These are phyloP conservation scores for Zaprionus vittiger DNA, from an alignment of 1,140 invertebrate species.

Conservation along the genomic window DNA sequence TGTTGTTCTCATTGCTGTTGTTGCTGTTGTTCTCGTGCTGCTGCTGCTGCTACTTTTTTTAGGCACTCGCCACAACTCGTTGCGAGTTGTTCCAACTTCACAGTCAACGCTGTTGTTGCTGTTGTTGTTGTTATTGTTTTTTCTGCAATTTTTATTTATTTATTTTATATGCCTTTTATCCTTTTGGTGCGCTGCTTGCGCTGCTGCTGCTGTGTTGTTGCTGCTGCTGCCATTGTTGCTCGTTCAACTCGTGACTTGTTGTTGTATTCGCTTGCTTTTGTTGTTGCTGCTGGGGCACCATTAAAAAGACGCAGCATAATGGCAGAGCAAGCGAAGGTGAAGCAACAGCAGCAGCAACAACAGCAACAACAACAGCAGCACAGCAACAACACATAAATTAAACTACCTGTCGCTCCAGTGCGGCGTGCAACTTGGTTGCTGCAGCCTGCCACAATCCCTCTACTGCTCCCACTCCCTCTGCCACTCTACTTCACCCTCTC, in stretches of 20 bases:
- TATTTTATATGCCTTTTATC: constrained; percentile 76
- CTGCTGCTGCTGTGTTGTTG: constrained; percentile 44
- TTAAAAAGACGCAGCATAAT: constrained; percentile 83
- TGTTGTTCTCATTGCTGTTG: constrained; percentile 42
- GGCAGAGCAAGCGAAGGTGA: constrained; percentile 60
- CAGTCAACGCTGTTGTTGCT: constrained; percentile 56
- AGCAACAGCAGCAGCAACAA: constrained; percentile 38
- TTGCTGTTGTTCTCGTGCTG: not conserved
- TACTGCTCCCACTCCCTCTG: not conserved
- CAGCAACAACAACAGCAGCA: constrained; percentile 40
- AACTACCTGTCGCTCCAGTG: constrained; percentile 77
- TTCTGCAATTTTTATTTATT: constrained; percentile 80
- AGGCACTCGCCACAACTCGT: constrained; percentile 1
- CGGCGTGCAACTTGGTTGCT: constrained; percentile 17
- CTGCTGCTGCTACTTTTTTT: constrained; percentile 18
- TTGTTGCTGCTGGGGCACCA: constrained; percentile 52
- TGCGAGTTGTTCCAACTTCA: constrained; percentile 52
- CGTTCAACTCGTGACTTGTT: constrained; percentile 67
- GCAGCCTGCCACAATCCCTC: constrained; percentile 2
- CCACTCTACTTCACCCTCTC: too few species aligned
- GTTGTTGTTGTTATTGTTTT: constrained; percentile 39
- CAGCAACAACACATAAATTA: constrained; percentile 74
- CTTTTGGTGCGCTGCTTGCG: constrained; percentile 40
- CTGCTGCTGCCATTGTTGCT: constrained; percentile 64
- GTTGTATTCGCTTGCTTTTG: constrained; percentile 39